Percentiles rank a stretch among this genome's conserved stretches.
phyloP scores from a whole-genome alignment of 2,797 vertebrate genomes.

The Cynopterus sphinx region DNA sequence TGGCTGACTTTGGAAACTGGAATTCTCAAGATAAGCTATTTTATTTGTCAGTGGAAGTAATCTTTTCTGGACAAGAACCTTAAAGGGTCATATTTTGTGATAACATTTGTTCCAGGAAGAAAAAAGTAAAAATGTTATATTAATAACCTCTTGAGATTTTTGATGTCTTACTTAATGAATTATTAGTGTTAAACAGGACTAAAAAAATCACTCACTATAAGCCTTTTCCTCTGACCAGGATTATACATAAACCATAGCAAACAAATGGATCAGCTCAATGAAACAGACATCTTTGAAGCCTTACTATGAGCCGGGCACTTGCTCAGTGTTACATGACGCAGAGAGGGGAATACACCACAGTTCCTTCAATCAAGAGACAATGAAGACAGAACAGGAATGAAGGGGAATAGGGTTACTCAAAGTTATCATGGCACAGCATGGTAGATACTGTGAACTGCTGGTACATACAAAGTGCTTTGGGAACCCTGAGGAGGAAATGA shows the following conservation, averaged over 20 bases:
- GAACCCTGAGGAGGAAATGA: neutral
- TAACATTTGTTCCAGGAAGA: constrained; percentile 23
- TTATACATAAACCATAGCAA: neutral
- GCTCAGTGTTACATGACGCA: neutral
- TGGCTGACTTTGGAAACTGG: constrained; percentile 48
- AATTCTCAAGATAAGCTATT: constrained; percentile 32
- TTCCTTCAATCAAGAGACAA: neutral
- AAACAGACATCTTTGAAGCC: neutral
- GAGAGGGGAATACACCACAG: neutral
- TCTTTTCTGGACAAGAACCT: neutral
- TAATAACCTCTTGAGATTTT: constrained; percentile 24
- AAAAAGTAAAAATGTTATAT: constrained; percentile 1
- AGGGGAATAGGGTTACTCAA: neutral
- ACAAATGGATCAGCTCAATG: neutral
- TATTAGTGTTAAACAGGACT: neutral
- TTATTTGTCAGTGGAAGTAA: constrained; percentile 28
- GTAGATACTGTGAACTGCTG: neutral
- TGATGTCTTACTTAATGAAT: neutral
- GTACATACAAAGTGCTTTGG: neutral
- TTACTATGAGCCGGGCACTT: neutral
- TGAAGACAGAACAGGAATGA: neutral
- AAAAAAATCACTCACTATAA: neutral
- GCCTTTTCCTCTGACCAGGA: neutral
- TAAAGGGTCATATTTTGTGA: constrained; percentile 38
- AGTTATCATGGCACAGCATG: neutral